These are phyloP conservation scores for Hormiphora californensis DNA, from an alignment of 37 sponge, comb jelly and placozoan genomes.

Conservation along the genomic window DNA sequence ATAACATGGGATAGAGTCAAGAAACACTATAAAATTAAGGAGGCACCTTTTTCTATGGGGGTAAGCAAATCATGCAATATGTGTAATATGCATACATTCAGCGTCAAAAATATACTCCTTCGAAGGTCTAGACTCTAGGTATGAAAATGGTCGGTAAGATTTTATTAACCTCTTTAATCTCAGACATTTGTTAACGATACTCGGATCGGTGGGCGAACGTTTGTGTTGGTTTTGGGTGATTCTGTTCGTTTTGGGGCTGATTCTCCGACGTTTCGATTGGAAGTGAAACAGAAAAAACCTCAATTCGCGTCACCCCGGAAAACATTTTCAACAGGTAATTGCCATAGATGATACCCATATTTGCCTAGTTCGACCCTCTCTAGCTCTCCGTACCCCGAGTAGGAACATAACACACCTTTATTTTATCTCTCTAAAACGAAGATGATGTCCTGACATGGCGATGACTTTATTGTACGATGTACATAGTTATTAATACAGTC, in stretches of 20 bases:
- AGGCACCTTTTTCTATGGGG: conserved; percentile 29
- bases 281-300: conserved; percentile 34
- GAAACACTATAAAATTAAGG: conserved; percentile 29
- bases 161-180: neutral
- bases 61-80: neutral
- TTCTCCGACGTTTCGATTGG: conserved; percentile 51
- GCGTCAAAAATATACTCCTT: neutral
- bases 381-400: too few species aligned
- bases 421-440: too few species aligned
- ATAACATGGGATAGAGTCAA: conserved; percentile 46
- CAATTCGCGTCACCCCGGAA: neutral
- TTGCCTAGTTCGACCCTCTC: too few species aligned
- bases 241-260: conserved; percentile 42
- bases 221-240: conserved; percentile 1
- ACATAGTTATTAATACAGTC: too few species aligned
- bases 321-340: conserved; percentile 38
- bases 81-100: neutral
- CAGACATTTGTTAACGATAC: conserved; percentile 52
- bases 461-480: too few species aligned
- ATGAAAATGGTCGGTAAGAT: neutral
- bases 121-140: neutral
- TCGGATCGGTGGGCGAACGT: conserved; percentile 22
- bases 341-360: too few species aligned
- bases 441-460: too few species aligned
- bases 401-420: too few species aligned